Base-by-base conservation (phyloP, 1,140 invertebrate genomes). In the Drosophila ananassae region DNA sequence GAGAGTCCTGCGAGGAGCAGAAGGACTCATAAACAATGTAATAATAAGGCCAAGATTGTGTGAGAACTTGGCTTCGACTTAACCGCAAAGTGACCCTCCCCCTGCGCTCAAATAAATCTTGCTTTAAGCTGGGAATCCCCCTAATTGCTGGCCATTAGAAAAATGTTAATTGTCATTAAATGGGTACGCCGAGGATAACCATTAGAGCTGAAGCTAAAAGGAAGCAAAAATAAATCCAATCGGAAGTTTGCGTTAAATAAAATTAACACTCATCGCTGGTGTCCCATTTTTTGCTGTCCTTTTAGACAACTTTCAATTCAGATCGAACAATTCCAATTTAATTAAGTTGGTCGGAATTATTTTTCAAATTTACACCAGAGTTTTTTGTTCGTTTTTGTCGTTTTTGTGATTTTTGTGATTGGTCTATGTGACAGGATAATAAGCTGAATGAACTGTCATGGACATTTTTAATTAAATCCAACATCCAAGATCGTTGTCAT, bases 21-120 rank as follows among this genome's bases (percentile, higher is more conserved):
- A 58, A 75, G 75, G 64, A 76, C 83, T 83, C 83, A 89, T 87
- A 87, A 87, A 87, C 82, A 87, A 87, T 87, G 82, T 89, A 89
- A 87, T 87, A 87, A 87, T 89, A 87, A 87, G 83, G 82, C 74
- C 75, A 87, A 78, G 62, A 68, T 57, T 68, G 54, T 61, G 77
- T 48, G 74, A 54, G 63, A 64, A 75, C 54, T 77, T 64, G 73
- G 50, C 28, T 58, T 77, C 48, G 72, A 63, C 76, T 81, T 80
- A 72, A 76, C 77, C 64, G 34, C 54, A 63, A 51, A 59, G 32
- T 50, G 37, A 17, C 47, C 52, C 17, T 21, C 17, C 28, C 34
- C 51, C 34, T 30, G 25, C 60, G 34, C 51, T 60, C 39, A 50
- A 75, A 87, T 87, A 87, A 87, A 87, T 87, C 82, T 82, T 76